These are phyloP conservation scores for Chrysotoxum bicinctum DNA, from an alignment of 2,888 invertebrate species.

Conservation along the genomic window DNA sequence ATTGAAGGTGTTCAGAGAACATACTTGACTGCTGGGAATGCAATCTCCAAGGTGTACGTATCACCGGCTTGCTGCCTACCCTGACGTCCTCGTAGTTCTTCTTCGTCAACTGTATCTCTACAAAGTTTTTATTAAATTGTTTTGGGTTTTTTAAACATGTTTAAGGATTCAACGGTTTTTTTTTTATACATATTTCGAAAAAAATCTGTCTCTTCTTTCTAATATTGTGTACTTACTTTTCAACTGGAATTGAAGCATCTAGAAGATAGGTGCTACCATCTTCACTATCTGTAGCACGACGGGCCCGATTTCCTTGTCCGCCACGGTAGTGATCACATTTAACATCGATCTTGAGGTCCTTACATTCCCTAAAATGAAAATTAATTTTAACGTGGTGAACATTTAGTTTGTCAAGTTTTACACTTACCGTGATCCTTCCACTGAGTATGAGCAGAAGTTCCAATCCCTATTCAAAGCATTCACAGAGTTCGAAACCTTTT, in stretches of 20 bases:
- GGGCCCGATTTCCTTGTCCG: conserved; percentile 84
- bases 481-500: conserved; percentile 93
- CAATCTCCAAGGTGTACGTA: conserved; percentile 94
- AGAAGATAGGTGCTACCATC: conserved; percentile 92
- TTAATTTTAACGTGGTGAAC: neutral
- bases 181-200: neutral
- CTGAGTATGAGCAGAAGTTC: conserved; percentile 97
- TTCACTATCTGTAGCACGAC: conserved; percentile 84
- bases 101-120: conserved; percentile 77
- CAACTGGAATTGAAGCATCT: conserved; percentile 91
- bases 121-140: conserved; percentile 75
- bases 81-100: conserved; percentile 84
- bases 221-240: conserved; percentile 87
- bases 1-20: conserved; percentile 74
- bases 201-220: neutral
- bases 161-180: conserved; percentile 2
- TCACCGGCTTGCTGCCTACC: conserved; percentile 91
- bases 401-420: no score
- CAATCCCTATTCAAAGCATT: conserved; percentile 96
- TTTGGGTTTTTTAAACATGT: neutral
- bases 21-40: conserved; percentile 96
- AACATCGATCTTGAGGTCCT: conserved; percentile 94
- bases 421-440: conserved; percentile 86
- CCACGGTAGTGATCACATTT: conserved; percentile 91
- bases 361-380: conserved; percentile 87